Conservation (phyloP, 2,113 vertebrate species). For the Dipodomys ordii region DNA sequence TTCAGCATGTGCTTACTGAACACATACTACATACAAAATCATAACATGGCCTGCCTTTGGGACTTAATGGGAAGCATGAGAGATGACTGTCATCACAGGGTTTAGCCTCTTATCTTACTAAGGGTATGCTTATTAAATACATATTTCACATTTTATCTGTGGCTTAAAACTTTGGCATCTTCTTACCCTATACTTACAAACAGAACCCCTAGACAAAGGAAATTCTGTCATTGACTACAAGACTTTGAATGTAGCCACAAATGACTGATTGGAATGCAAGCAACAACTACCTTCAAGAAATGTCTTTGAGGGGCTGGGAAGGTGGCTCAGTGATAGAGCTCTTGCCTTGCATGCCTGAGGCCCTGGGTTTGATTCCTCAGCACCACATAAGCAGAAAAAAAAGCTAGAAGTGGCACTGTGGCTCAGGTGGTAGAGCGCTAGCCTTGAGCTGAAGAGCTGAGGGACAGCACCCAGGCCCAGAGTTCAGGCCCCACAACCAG, state of each 20-base stretch:
- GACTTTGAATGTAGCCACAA: background rate
- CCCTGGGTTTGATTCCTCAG: no score
- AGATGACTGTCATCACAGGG: background rate
- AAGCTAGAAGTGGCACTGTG: no score
- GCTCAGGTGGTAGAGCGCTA: no score
- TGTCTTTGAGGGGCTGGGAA: background rate
- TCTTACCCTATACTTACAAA: background rate
- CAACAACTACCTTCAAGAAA: background rate
- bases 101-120: background rate
- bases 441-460: no score
- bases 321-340: background rate
- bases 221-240: background rate
- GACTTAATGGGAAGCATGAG: background rate
- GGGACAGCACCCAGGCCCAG: no score
- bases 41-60: background rate
- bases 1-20: background rate
- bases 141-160: constrained; percentile 6
- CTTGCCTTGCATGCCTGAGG: no score
- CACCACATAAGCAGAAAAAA: no score
- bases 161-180: background rate
- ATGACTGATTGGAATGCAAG: background rate
- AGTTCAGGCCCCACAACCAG: no score
- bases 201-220: background rate
- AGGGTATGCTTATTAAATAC: background rate
- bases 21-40: background rate